Evolutionary conservation across 2,113 vertebrate genomes (phyloP).

Genomic region (Cinclus mexicanus): DNA sequence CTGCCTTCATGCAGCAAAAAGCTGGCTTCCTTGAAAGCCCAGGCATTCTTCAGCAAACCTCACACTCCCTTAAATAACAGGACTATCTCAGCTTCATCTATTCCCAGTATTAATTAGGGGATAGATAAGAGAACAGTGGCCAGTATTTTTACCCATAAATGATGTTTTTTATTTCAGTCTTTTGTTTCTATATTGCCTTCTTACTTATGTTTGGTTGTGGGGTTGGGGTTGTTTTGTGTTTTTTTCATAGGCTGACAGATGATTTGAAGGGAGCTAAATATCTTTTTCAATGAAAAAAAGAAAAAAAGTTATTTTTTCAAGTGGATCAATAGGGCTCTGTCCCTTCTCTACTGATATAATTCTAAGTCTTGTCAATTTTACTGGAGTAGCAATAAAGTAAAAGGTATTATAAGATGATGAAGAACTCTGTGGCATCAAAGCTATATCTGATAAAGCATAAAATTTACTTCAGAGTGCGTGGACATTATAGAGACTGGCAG

Average conservation of each 20-base stretch:
- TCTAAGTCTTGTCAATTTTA: background rate
- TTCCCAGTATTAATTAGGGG: background rate
- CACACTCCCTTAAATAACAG: background rate
- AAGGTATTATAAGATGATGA: background rate
- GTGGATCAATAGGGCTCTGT: background rate
- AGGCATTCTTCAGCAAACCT: background rate
- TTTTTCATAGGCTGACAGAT: background rate
- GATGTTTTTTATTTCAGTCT: background rate
- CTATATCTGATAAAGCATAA: background rate
- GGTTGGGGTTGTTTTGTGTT: background rate
- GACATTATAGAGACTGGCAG: background rate
- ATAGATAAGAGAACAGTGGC: background rate
- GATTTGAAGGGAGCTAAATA: background rate
- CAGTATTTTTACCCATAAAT: background rate
- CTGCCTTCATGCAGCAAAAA: background rate
- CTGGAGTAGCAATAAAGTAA: background rate
- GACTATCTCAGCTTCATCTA: background rate
- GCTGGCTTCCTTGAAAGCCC: background rate
- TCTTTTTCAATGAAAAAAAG: background rate
- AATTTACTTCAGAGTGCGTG: background rate
- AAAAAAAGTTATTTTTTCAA: background rate
- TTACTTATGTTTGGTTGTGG: background rate
- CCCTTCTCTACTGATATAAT: background rate
- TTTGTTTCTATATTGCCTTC: background rate
- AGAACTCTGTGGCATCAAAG: background rate